Percentiles rank a stretch among this genome's conserved stretches.
Conservation (phyloP, 2,113 vertebrate genomes). For the Hemibagrus wyckioides region DNA sequence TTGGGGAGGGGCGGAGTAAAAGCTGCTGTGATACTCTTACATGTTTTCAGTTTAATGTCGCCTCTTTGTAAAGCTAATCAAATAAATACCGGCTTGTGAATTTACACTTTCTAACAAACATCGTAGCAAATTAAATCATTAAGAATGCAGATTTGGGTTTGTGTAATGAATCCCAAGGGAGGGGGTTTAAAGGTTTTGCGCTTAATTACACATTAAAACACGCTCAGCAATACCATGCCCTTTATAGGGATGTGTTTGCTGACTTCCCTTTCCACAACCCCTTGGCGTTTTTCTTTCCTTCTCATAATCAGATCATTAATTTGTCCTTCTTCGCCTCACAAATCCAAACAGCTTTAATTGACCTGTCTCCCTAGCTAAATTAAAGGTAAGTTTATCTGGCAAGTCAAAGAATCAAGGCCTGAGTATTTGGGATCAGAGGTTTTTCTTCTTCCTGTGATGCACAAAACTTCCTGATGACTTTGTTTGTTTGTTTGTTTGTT, state of each 20-base stretch:
- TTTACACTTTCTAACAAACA: conserved; percentile 61
- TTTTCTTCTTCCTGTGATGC: not conserved
- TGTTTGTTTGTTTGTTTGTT: not conserved
- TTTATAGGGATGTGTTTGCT: conserved; percentile 72
- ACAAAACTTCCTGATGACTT: not conserved
- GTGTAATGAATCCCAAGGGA: conserved; percentile 73
- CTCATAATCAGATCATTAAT: conserved; percentile 79
- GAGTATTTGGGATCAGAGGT: not conserved
- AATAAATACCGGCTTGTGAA: conserved; percentile 68
- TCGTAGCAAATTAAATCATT: conserved; percentile 76
- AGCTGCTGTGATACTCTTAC: conserved; percentile 33
- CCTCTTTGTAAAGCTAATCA: conserved; percentile 62
- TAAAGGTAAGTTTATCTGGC: conserved; percentile 66
- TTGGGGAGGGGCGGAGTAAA: not conserved
- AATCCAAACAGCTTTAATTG: conserved; percentile 72
- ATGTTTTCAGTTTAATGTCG: conserved; percentile 49
- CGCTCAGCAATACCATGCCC: conserved; percentile 63
- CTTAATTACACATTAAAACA: conserved; percentile 79
- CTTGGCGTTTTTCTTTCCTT: conserved; percentile 69
- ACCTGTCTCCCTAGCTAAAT: conserved; percentile 67
- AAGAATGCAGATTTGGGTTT: conserved; percentile 76
- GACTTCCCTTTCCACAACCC: conserved; percentile 62
- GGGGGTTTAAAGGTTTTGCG: conserved; percentile 67
- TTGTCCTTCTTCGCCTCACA: conserved; percentile 69
- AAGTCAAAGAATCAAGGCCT: conserved; percentile 66